These are phyloP conservation scores for Crotalus tigris DNA, from an alignment of 2,113 vertebrate genomes.

Conservation along the genomic window DNA sequence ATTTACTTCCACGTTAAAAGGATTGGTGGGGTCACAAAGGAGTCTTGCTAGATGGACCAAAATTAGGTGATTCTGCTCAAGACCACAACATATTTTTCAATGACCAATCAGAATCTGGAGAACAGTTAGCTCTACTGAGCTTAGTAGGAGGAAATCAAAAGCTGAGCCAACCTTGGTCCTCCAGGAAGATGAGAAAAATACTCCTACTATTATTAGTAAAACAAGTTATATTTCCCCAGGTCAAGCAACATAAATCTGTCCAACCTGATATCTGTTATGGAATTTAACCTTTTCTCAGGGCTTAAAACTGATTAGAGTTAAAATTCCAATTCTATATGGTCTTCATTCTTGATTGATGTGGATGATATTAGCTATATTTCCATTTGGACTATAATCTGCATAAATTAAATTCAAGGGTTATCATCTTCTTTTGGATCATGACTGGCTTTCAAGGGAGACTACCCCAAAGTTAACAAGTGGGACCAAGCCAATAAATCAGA, in stretches of 20 bases:
- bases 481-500: background rate
- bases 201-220: background rate
- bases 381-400: background rate
- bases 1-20: background rate
- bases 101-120: background rate
- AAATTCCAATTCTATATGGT: background rate
- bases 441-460: background rate
- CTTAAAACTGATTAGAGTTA: background rate
- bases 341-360: background rate
- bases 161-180: background rate
- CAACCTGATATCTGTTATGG: background rate
- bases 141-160: background rate
- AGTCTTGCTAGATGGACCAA: background rate
- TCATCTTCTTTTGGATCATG: background rate
- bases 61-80: background rate
- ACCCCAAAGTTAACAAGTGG: background rate
- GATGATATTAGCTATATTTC: background rate
- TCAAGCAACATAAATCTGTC: background rate
- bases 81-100: background rate
- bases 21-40: background rate
- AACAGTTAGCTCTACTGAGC: background rate
- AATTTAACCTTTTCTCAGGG: background rate
- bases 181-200: background rate
- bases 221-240: background rate
- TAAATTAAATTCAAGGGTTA: background rate